A percentile compares a stretch with the other conserved stretches of the same genome.
Conservation (phyloP, 1,140 invertebrate genomes). For the Magallana angulata region DNA sequence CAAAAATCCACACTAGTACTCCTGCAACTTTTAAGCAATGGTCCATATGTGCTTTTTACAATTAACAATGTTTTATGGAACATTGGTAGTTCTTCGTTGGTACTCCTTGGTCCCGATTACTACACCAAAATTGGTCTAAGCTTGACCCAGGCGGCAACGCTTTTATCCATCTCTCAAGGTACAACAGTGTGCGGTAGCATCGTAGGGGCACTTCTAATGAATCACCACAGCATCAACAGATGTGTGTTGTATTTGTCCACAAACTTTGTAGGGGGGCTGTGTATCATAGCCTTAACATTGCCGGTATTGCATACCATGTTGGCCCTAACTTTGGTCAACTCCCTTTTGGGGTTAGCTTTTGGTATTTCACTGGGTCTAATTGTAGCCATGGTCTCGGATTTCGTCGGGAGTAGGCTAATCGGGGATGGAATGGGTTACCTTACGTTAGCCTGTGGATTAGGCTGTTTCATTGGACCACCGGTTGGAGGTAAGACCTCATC, state of each 20-base stretch:
- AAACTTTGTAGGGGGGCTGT: conserved; percentile 63
- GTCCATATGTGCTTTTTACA: conserved; percentile 70
- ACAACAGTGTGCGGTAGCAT: conserved; percentile 68
- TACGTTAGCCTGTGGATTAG: conserved; percentile 74
- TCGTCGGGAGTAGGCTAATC: conserved; percentile 66
- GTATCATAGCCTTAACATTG: conserved; percentile 48
- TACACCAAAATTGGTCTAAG: conserved; percentile 59
- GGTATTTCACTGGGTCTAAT: conserved; percentile 71
- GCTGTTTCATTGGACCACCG: conserved; percentile 70
- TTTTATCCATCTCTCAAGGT: conserved; percentile 62
- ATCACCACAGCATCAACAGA: conserved; percentile 62
- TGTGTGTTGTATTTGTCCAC: conserved; percentile 63
- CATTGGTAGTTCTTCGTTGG: conserved; percentile 59
- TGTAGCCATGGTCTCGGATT: conserved; percentile 70
- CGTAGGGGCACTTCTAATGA: conserved; percentile 69
- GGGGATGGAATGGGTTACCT: conserved; percentile 72
- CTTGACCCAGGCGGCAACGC: conserved; percentile 59
- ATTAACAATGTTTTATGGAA: conserved; percentile 75
- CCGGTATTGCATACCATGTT: conserved; percentile 56
- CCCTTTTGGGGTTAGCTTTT: conserved; percentile 65
- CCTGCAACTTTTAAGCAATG: conserved; percentile 38
- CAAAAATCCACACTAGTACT: not conserved
- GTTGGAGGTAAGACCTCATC: conserved; percentile 67
- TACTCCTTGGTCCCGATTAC: conserved; percentile 70
- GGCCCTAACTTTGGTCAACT: conserved; percentile 41